Evolutionary conservation across 64 coral and sea anemone genomes (phyloP), one percentile per base, ranked within the genome.

Genomic region (Montipora foliosa): DNA sequence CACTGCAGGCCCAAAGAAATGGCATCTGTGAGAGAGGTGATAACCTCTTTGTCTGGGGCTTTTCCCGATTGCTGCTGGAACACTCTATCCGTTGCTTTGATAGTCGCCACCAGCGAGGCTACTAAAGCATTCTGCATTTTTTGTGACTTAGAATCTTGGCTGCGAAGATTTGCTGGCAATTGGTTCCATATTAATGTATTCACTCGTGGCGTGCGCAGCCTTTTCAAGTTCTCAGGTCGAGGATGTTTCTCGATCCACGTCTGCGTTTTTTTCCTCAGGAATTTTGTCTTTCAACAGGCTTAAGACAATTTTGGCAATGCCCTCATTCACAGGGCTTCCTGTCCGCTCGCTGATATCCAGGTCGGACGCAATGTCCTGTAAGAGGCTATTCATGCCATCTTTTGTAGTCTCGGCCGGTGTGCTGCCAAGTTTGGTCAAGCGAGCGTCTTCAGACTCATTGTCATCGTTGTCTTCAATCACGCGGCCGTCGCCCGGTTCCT

Each of bases 291-390:
- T 49, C 25, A 88, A 3, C 9, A 88, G 25, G 48, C 44, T 52
- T 2, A 71, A 5, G 3, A 75, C 49, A 53, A 48, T 48, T 29
- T 19, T 48, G 5, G 49, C 19, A 3, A 59, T 59, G 3, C 47
- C 68, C 11, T 88, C 67, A 8, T 70, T 49, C 24, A 16, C 67
- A 88, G 44, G 9, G 37, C 48, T 64, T 11, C 8, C 68, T 53
- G 86, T 88, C 75, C 72, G 52, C 17, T 88, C 67, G 51, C 50
- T 88, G 86, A 70, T 6, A 20, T 88, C 86, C 21, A 88, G 48
- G 0, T 88, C 44, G n/a, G 48, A 70, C 9, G 71, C 86, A 8
- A 88, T 75, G 44, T 88, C 68, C 6, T 15, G 25, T 14, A 88
- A 66, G 61, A 66, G 61, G 61, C 61, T 66, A 14, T 66, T 66